Conservation (phyloP, 2,888 invertebrate species). For the Melipona bicolor region DNA sequence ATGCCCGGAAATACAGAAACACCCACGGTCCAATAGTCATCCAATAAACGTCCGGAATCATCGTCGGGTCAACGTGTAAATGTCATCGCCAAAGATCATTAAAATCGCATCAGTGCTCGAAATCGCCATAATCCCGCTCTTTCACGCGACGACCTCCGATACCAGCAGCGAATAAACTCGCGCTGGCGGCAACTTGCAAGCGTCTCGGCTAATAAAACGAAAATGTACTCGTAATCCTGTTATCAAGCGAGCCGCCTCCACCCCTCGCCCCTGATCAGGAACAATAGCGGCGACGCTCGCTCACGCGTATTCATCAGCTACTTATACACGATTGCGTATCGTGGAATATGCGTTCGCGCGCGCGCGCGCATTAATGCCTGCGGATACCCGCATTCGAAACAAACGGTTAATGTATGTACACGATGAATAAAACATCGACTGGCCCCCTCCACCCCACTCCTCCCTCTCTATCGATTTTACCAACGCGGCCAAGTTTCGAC, state of each 20-base stretch:
- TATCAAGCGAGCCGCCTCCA: neutral
- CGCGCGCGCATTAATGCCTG: constrained; percentile 44
- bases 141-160: neutral
- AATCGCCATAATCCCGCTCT: neutral
- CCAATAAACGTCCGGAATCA: neutral
- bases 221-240: constrained; percentile 34
- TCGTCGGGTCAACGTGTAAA: neutral
- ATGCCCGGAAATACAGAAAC: too few relatives aligned
- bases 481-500: constrained; percentile 54
- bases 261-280: neutral
- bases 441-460: too few relatives aligned
- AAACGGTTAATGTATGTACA: constrained; percentile 58
- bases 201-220: constrained; percentile 27
- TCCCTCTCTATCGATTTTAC: constrained; percentile 55
- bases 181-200: neutral
- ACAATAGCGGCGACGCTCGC: constrained; percentile 36
- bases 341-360: neutral
- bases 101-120: too few relatives aligned
- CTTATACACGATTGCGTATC: constrained; percentile 40
- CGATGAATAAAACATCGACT: constrained; percentile 64
- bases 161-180: neutral
- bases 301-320: constrained; percentile 35
- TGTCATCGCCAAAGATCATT: neutral
- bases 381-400: constrained; percentile 49
- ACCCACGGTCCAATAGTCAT: too few relatives aligned